These are phyloP conservation scores for Himalopsyche anomala DNA, from an alignment of 2,888 invertebrate species.

Conservation along the genomic window DNA sequence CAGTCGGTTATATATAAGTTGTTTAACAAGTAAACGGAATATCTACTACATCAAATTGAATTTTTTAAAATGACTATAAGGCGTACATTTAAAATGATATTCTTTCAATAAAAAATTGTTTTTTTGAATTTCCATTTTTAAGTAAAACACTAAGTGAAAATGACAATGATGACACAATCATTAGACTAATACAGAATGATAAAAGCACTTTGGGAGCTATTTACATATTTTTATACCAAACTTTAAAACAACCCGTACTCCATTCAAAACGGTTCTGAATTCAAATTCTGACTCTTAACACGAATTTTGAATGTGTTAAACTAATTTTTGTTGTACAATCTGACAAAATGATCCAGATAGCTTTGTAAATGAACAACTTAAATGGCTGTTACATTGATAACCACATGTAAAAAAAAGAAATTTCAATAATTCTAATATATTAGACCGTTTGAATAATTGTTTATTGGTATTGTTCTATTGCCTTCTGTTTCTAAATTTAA, in stretches of 20 bases:
- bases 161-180: slow-evolving; percentile 9
- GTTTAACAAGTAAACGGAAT: not conserved
- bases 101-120: not conserved
- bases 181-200: slow-evolving; percentile 4
- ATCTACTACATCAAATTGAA: not conserved
- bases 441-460: too few relatives aligned
- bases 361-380: not conserved
- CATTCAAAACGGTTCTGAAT: not conserved
- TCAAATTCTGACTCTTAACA: not conserved
- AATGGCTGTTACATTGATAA: not conserved
- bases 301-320: not conserved
- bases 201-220: slow-evolving; percentile 37
- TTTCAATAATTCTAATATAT: not conserved
- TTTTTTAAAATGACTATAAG: not conserved
- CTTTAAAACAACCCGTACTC: not conserved
- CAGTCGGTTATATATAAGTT: not conserved
- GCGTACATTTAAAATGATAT: not conserved
- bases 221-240: slow-evolving; percentile 13
- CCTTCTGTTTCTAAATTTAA: too few relatives aligned
- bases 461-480: too few relatives aligned
- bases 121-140: not conserved
- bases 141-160: not conserved
- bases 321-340: not conserved
- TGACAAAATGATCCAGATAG: not conserved
- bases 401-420: not conserved